Conservation (phyloP, 2,797 vertebrate genomes). For the Psittacula derbiana region DNA sequence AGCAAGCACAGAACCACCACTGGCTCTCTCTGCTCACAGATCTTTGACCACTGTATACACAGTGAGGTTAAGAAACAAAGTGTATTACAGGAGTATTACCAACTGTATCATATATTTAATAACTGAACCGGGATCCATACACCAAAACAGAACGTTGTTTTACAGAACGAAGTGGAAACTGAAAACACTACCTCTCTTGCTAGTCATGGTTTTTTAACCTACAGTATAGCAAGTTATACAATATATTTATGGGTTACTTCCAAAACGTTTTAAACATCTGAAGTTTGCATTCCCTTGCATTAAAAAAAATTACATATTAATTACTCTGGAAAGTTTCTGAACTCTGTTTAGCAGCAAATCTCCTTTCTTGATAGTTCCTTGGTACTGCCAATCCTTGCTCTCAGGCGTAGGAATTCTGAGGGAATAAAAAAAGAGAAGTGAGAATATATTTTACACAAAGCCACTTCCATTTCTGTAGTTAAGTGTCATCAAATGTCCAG, state of each 20-base stretch:
- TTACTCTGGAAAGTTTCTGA: constrained; percentile 97
- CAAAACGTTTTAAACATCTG: constrained; percentile 59
- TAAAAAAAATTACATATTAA: constrained; percentile 90
- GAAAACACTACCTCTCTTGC: constrained; percentile 61
- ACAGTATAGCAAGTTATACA: constrained; percentile 62
- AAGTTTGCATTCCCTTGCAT: constrained; percentile 36
- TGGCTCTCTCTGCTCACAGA: not conserved
- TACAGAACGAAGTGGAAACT: constrained; percentile 69
- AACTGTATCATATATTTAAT: constrained; percentile 65
- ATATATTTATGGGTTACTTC: constrained; percentile 67
- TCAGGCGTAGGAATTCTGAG: constrained; percentile 84
- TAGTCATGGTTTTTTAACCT: constrained; percentile 34
- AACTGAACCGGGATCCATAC: constrained; percentile 50
- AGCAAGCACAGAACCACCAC: not conserved
- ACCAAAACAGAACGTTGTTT: constrained; percentile 39
- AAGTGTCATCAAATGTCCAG: not conserved
- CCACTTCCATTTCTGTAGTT: not conserved
- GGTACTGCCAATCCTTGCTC: constrained; percentile 99
- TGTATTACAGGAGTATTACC: not conserved
- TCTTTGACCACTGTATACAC: not conserved
- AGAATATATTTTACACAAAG: not conserved
- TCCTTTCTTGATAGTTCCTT: constrained; percentile 99
- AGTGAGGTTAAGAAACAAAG: not conserved
- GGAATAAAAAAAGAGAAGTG: not conserved
- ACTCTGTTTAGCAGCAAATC: constrained; percentile 97